Base-by-base conservation (phyloP, 2,888 invertebrate species). In the Drosophila peninsularis region DNA sequence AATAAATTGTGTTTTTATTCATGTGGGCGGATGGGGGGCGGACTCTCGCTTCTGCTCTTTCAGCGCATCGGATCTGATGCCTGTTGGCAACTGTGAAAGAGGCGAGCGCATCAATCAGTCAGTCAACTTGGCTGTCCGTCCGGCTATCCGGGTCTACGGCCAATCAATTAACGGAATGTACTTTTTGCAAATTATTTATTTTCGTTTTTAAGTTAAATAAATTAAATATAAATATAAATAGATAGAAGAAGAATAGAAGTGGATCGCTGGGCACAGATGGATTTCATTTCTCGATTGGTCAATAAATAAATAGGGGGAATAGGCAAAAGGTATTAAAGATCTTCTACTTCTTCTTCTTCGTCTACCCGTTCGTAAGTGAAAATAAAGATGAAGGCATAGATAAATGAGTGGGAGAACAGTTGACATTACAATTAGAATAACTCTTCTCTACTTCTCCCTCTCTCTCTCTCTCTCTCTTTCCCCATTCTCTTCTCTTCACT, bases 181-280 rank as follows among this genome's bases (percentile, higher is more conserved):
- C 6, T 37, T 24, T 24, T 54, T 30, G 34, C 44, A 42, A 37
- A 44, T 49, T 53, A 27, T 74, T 74, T 62, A 62, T 50, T 67
- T 62, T 67, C 49, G 57, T 58, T 57, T 36, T 55, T 45, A 24
- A 52, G 61, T 76, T 74, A 44, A 64, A 76, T 74, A 71, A 76
- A 70, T 60, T 58, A 73, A 53, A n/a, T 41, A 54, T 62, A 67
- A n/a, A 34, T 41, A 47, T 47, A 17, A 30, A 17, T 21, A 24
- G 50, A 37, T 27, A 36, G 42, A 21, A 24, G 55, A 37, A 21
- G 24, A 39, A 53, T 30, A 45, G 60, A 44, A 65, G 30, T 42
- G 30, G 42, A 24, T 42, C 49, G 34, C 24, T 13, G 19, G 30
- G 13, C 44, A 45, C 57, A 55, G 55, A 67, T 37, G 41, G 7